Evolutionary conservation across 1,140 invertebrate genomes (phyloP).

Genomic region (Brachionus paranguensis): DNA sequence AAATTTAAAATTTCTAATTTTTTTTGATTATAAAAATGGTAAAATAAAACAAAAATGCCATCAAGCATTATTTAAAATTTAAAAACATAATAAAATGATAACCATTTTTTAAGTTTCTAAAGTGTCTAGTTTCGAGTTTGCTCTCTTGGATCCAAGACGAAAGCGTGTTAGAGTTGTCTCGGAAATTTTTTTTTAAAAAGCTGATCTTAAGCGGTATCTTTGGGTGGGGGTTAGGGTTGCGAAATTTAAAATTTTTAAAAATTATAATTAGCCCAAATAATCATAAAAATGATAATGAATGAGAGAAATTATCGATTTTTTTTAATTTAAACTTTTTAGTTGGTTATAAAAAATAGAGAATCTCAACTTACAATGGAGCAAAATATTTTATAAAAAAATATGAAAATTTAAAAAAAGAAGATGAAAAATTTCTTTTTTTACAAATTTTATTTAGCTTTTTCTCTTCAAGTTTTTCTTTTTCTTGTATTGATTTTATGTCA

Average conservation of each 20-base stretch:
- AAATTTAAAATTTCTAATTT: conserved; percentile 4
- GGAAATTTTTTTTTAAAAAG: background rate
- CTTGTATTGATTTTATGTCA: conserved; percentile 14
- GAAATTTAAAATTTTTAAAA: conserved; percentile 1
- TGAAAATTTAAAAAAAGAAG: conserved; percentile 16
- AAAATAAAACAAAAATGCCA: conserved; percentile 4
- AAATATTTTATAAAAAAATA: conserved; percentile 10
- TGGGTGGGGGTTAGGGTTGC: background rate
- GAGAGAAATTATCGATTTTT: conserved; percentile 26
- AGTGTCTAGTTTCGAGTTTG: background rate
- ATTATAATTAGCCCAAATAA: conserved; percentile 27
- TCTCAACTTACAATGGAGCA: background rate
- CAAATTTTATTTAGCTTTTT: background rate
- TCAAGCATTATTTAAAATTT: background rate
- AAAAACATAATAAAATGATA: background rate
- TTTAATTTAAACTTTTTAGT: conserved; percentile 33
- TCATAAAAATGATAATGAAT: conserved; percentile 34
- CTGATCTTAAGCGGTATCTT: too few relatives aligned
- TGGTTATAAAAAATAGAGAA: conserved; percentile 1
- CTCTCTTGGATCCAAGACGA: background rate
- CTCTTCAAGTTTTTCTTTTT: background rate
- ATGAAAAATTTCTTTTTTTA: background rate
- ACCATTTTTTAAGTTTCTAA: background rate
- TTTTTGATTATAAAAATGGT: background rate
- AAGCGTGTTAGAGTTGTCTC: background rate